A percentile compares a stretch with the other conserved stretches of the same genome.
phyloP scores from a whole-genome alignment of 1,140 invertebrate species.

The Caenorhabditis elegans region DNA sequence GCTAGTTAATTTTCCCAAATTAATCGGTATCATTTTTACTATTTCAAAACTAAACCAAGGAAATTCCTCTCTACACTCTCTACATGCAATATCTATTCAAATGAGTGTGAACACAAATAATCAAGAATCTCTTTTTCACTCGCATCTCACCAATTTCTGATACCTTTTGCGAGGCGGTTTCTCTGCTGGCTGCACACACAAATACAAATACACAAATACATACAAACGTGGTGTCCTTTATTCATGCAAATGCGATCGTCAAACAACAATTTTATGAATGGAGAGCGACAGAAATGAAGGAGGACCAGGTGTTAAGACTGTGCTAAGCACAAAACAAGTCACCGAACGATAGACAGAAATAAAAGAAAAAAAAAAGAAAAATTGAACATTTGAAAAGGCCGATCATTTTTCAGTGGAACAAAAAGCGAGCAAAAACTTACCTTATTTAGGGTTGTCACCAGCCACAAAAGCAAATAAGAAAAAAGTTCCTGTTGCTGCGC shows the following conservation, averaged over 20 bases:
- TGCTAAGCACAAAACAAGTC: background rate
- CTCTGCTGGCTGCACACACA: background rate
- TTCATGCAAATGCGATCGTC: slow-evolving; percentile 7
- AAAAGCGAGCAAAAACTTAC: too few relatives aligned
- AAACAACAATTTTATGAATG: slow-evolving; percentile 21
- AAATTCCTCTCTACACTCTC: too few relatives aligned
- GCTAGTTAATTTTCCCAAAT: background rate
- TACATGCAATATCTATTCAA: background rate
- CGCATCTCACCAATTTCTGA: background rate
- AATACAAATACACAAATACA: slow-evolving; percentile 19
- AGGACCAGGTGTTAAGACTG: background rate
- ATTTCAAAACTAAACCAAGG: too few relatives aligned
- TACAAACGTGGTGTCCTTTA: slow-evolving; percentile 6
- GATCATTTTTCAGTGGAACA: too few relatives aligned
- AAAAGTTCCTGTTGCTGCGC: too few relatives aligned
- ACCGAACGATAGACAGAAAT: background rate
- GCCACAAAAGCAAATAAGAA: too few relatives aligned
- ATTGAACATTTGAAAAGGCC: too few relatives aligned
- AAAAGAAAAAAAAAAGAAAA: background rate
- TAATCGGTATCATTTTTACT: too few relatives aligned
- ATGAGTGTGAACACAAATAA: background rate
- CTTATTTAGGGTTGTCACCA: too few relatives aligned
- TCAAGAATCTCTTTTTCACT: background rate
- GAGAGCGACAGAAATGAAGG: background rate
- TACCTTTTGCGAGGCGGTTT: background rate